Base-by-base conservation (phyloP, 2,888 invertebrate genomes). In the Harpagoxenus sublaevis region DNA sequence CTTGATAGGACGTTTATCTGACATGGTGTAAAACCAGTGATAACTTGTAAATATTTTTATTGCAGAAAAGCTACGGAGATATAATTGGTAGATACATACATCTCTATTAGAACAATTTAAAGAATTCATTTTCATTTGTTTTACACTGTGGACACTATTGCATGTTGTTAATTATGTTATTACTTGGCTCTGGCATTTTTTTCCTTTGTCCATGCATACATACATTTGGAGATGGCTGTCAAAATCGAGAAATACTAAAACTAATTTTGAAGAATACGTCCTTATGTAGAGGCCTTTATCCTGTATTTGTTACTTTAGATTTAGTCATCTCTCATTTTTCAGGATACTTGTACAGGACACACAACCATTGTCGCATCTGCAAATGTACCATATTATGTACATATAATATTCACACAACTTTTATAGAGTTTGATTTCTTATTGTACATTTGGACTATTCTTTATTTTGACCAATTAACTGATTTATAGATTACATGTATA, bases 141-240 rank as follows among this genome's bases (percentile, higher is more conserved):
- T 94, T 92, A 89, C 91, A 91, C 89, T 86, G 79, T 89, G 86
- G 78, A 87, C 82, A 89, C 82, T 84, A 88, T 89, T 93, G 92
- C 93, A 92, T 92, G 92, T 83, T 87, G 79, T 89, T 90, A 86
- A 89, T 86, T 86, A 86, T 83, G 53, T 87, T 87, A 77, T 73
- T 86, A 88, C 84, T 86, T 89, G 89, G 89, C 91, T 90, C 88
- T 89, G 87, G 88, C 89, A 87, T 73, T 79, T 84, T 84, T 84
- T 74, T 83, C 77, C 68, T 87, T 83, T 88, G 82, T 83, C 73
- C 84, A 75, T 83, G 66, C 63, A 55, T 66, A 79, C 55, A 77
- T 68, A 84, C 23, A 78, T 68, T 71, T 70, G 45, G 18, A 79
- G 60, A 79, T 70, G 60, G 35, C 28, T 77, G 62, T 28, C 18